Evolutionary conservation across 2,113 vertebrate genomes (phyloP).

Genomic region (Recurvirostra avosetta): DNA sequence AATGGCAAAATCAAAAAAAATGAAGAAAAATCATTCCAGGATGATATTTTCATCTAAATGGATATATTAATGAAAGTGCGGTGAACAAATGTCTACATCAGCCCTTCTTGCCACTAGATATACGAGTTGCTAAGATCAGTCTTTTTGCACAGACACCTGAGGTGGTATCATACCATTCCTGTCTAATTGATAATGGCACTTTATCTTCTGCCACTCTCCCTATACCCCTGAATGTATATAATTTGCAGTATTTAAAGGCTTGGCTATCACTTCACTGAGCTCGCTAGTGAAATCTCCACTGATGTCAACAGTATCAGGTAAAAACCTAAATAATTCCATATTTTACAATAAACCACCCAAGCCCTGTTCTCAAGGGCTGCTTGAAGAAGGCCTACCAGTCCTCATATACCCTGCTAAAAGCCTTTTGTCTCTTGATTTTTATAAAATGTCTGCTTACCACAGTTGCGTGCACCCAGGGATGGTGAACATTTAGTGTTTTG

Average conservation of each 20-base stretch:
- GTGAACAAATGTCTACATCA: not conserved
- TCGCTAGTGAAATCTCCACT: not conserved
- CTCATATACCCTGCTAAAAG: not conserved
- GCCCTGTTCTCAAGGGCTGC: not conserved
- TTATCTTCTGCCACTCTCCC: not conserved
- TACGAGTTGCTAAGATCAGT: not conserved
- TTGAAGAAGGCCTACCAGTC: not conserved
- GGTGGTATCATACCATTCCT: accelerated
- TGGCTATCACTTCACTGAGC: not conserved
- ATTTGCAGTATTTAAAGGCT: not conserved
- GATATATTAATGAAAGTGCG: not conserved
- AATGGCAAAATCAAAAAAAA: not conserved
- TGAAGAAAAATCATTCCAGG: not conserved
- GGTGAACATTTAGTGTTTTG: not conserved
- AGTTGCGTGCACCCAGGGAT: not conserved
- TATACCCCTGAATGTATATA: not conserved
- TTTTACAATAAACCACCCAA: not conserved
- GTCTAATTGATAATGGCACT: not conserved
- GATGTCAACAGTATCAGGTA: not conserved
- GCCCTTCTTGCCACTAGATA: no score
- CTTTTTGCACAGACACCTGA: not conserved
- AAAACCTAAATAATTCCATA: not conserved
- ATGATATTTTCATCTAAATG: not conserved
- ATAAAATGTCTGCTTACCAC: not conserved
- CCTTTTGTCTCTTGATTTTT: not conserved